These are phyloP conservation scores for Drosophila takahashii DNA, from an alignment of 1,140 invertebrate genomes.

Conservation along the genomic window DNA sequence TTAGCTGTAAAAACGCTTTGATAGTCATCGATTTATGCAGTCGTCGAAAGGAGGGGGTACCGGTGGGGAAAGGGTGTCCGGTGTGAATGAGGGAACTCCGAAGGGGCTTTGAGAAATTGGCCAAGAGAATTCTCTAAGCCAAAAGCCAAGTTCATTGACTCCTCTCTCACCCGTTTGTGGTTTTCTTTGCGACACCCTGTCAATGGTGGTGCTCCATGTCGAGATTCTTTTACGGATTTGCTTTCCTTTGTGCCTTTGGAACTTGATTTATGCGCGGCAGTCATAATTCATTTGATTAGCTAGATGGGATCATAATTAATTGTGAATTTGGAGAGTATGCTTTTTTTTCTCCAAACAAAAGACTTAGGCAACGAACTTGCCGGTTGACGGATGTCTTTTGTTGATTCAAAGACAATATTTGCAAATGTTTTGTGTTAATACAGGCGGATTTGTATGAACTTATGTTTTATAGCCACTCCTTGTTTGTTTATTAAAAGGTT, in stretches of 20 bases:
- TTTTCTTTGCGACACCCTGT: conserved; percentile 60
- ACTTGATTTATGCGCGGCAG: conserved; percentile 58
- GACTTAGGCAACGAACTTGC: conserved; percentile 59
- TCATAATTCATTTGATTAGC: conserved; percentile 68
- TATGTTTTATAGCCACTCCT: not conserved
- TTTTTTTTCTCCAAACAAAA: conserved; percentile 40
- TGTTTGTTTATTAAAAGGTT: not conserved
- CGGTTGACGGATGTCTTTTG: conserved; percentile 9
- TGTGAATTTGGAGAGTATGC: conserved; percentile 2
- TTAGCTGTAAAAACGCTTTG: conserved; percentile 81
- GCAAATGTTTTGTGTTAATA: not conserved
- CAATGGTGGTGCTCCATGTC: conserved; percentile 24
- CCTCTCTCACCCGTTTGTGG: conserved; percentile 31
- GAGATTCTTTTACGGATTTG: conserved; percentile 36
- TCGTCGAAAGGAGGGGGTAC: not conserved
- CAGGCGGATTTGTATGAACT: too few species aligned
- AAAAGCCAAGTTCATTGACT: conserved; percentile 73
- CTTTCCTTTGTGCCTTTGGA: conserved; percentile 63
- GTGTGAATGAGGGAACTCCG: conserved; percentile 18
- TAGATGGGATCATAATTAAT: conserved; percentile 34
- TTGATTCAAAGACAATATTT: conserved; percentile 12
- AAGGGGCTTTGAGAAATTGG: conserved; percentile 70
- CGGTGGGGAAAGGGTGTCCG: conserved; percentile 16
- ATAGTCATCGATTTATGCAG: conserved; percentile 78
- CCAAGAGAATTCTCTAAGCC: conserved; percentile 77